These are phyloP conservation scores for Plebejus argus DNA, from an alignment of 2,888 invertebrate species.

Conservation along the genomic window DNA sequence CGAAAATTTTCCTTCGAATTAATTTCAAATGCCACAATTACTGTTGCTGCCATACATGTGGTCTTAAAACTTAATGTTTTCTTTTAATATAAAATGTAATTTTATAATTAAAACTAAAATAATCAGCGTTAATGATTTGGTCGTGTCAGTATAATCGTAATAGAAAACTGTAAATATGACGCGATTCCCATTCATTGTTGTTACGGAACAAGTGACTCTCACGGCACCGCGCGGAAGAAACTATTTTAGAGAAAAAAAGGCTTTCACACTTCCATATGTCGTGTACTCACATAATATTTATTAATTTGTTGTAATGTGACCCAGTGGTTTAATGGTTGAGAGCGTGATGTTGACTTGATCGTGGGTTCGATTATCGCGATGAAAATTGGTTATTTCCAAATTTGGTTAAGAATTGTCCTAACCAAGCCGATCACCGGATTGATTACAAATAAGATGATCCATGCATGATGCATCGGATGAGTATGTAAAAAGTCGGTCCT, in stretches of 20 bases:
- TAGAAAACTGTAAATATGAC: slow-evolving; percentile 33
- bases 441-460: too few species aligned
- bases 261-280: slow-evolving; percentile 33
- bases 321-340: not conserved
- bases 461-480: too few species aligned
- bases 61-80: too few species aligned
- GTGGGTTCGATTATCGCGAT: too few species aligned
- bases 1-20: too few species aligned
- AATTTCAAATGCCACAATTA: too few species aligned
- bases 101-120: not conserved
- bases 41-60: too few species aligned
- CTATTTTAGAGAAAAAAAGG: slow-evolving; percentile 27
- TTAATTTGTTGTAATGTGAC: not conserved
- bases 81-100: not conserved
- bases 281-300: not conserved
- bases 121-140: not conserved
- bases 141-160: slow-evolving; percentile 8
- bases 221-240: slow-evolving; percentile 39
- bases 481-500: too few species aligned
- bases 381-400: too few species aligned
- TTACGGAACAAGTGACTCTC: slow-evolving; percentile 36
- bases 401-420: too few species aligned
- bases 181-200: slow-evolving; percentile 31
- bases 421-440: too few species aligned
- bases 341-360: not conserved